Evolutionary conservation across 2,888 invertebrate genomes (phyloP).

Genomic region (Brachyptera putata): DNA sequence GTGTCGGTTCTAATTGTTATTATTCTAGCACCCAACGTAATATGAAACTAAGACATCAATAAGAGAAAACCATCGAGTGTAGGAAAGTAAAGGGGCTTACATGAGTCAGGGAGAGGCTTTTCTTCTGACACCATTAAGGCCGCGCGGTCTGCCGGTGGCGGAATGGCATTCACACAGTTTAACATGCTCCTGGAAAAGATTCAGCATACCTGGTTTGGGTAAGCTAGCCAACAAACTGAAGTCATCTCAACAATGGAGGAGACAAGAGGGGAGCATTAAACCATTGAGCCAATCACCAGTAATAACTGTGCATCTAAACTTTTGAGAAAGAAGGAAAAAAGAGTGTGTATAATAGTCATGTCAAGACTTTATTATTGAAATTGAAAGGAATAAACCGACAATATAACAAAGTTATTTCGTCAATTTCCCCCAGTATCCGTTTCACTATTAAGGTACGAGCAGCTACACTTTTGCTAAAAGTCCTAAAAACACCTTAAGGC

Average conservation of each 20-base stretch:
- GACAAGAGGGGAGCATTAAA: neutral
- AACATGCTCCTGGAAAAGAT: conserved; percentile 83
- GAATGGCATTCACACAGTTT: conserved; percentile 91
- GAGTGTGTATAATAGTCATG: neutral
- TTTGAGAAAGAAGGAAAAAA: conserved; percentile 1
- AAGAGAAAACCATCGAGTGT: conserved; percentile 33
- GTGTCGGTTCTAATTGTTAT: too few relatives aligned
- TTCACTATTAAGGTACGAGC: conserved; percentile 8
- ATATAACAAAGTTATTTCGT: neutral
- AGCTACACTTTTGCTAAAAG: conserved; percentile 14
- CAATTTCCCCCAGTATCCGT: neutral
- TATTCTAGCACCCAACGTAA: conserved; percentile 23
- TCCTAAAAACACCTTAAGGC: too few relatives aligned
- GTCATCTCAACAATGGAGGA: neutral
- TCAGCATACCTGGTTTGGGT: conserved; percentile 48
- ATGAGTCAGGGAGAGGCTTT: conserved; percentile 74
- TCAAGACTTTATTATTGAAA: neutral
- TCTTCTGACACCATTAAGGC: conserved; percentile 72
- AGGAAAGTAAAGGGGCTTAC: conserved; percentile 52
- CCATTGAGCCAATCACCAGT: neutral
- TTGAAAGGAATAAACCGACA: conserved; percentile 11
- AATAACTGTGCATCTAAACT: conserved; percentile 1
- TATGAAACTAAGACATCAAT: conserved; percentile 8
- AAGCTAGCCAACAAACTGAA: conserved; percentile 44
- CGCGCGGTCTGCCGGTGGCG: conserved; percentile 76